These are phyloP conservation scores for Pteria penguin DNA, from an alignment of 2,888 invertebrate genomes.

Conservation along the genomic window DNA sequence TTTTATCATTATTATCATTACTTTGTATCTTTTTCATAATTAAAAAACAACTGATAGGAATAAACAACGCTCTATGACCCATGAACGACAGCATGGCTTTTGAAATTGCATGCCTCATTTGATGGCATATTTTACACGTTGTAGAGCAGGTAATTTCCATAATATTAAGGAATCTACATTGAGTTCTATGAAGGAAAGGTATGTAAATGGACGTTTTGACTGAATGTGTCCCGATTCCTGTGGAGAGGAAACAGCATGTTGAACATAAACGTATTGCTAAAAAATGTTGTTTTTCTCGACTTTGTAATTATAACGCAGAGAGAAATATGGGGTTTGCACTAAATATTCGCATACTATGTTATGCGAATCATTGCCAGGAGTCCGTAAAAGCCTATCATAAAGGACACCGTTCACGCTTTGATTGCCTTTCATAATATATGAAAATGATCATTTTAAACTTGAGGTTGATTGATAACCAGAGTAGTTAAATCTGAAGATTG, in stretches of 20 bases:
- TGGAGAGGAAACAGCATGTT: not conserved
- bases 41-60: too few relatives aligned
- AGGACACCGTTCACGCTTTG: not conserved
- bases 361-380: not conserved
- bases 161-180: too few relatives aligned
- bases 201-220: too few relatives aligned
- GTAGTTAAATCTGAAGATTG: too few relatives aligned
- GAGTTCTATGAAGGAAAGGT: too few relatives aligned
- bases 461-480: too few relatives aligned
- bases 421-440: not conserved
- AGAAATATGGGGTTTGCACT: not conserved
- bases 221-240: not conserved
- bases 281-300: not conserved
- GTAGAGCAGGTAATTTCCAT: not conserved
- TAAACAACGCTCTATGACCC: too few relatives aligned
- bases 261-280: not conserved
- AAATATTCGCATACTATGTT: not conserved
- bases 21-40: too few relatives aligned
- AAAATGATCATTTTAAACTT: not conserved
- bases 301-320: not conserved
- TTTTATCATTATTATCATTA: too few relatives aligned
- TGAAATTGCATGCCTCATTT: too few relatives aligned
- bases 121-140: too few relatives aligned
- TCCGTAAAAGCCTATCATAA: not conserved
- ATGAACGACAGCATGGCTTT: too few relatives aligned